Evolutionary conservation across 2,797 vertebrate genomes (phyloP).

Genomic region (Enteromius trimaculatus): DNA sequence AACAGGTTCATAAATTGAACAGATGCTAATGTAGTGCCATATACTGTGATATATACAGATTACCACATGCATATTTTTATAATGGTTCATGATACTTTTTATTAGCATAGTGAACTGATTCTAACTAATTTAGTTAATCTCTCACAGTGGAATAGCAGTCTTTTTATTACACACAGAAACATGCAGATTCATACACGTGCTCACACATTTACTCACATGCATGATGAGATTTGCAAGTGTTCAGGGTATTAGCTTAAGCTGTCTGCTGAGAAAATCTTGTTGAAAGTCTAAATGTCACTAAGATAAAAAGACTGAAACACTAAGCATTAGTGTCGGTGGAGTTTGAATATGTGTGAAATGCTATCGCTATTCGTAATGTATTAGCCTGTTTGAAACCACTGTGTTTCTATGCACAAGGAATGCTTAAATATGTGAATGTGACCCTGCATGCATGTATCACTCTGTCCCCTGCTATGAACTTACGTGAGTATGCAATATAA

Average conservation of each 20-base stretch:
- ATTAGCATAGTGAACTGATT: not conserved
- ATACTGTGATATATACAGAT: not conserved
- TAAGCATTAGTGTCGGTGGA: constrained; percentile 17
- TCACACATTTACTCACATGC: constrained; percentile 16
- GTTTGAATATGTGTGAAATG: constrained; percentile 40
- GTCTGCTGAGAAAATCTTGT: constrained; percentile 15
- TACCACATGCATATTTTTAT: not conserved
- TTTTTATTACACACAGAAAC: constrained; percentile 11
- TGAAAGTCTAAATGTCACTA: not conserved
- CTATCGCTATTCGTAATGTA: constrained; percentile 45
- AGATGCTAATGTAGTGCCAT: not conserved
- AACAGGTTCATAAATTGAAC: not conserved
- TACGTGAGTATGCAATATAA: constrained; percentile 19
- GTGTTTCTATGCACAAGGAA: constrained; percentile 40
- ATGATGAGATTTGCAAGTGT: constrained; percentile 19
- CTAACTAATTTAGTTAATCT: constrained; percentile 19
- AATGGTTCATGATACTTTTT: not conserved
- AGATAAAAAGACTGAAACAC: constrained; percentile 6
- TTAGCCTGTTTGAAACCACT: constrained; percentile 20
- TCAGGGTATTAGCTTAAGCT: constrained; percentile 19
- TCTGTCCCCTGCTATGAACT: constrained; percentile 19
- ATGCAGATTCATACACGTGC: constrained; percentile 3
- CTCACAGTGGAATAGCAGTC: constrained; percentile 24
- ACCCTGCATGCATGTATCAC: constrained; percentile 30
- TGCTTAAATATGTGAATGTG: constrained; percentile 43